Evolutionary conservation across 2,888 invertebrate species (phyloP), one percentile per base, ranked within the genome.

Genomic region (Nipponacmea schrenckii): DNA sequence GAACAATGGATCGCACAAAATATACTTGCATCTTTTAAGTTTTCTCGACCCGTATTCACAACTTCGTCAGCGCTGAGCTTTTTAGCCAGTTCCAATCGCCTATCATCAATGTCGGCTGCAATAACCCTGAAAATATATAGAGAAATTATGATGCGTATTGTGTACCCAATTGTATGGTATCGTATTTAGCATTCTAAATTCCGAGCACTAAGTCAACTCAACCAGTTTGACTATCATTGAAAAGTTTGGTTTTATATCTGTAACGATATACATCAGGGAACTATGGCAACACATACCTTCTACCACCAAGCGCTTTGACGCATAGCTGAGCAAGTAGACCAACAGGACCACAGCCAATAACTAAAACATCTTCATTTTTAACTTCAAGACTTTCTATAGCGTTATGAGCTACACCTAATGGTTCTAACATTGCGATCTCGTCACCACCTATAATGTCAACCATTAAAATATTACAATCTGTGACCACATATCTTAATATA

Each of bases 391-490:
- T 77, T 71, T 86, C 86, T 8, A 84, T 73, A 12, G 85, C 86
- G 74, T 86, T 85, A 67, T 86, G 86, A 48, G 86, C 83, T 24
- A 86, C 86, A 24, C 86, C 86, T n/a, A 85, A 74, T 10, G 86
- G 86, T 70, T 86, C 86, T 68, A 86, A 65, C 79, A 86, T 77
- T 0, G 84, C 83, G 20, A 85, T 85, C 69, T 86, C 81, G 48
- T 85, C 84, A 5, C 82, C 74, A 76, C 73, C 86, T 85, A 67
- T 12, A 72, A 68, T 46, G 64, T 65, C 27, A 39, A 39, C 31
- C 31, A 31, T 31, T 31, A 31, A 31, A 31, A 31, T 31, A 31
- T 31, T 31, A 31, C 31, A n/a, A n/a, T n/a, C n/a, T n/a, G n/a
- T n/a, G n/a, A n/a, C n/a, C n/a, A n/a, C n/a, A n/a, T n/a, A n/a